Evolutionary conservation across 1,140 invertebrate species (phyloP).

Genomic region (Ganaspis sp.): DNA sequence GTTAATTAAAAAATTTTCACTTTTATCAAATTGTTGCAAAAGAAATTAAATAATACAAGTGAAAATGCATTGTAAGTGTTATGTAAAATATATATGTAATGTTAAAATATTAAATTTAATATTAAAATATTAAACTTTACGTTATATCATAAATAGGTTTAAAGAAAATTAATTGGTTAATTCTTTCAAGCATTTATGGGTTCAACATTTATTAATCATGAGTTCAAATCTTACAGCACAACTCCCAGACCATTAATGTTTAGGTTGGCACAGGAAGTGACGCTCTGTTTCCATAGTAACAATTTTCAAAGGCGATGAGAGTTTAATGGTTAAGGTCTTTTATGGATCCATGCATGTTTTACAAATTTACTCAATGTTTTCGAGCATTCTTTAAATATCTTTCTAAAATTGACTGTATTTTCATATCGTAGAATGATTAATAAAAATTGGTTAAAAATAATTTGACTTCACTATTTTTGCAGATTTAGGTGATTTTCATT

Average conservation of each 20-base stretch:
- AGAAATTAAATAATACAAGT: no score
- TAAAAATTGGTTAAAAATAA: not conserved
- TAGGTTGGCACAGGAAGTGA: constrained; percentile 24
- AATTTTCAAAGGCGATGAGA: constrained; percentile 15
- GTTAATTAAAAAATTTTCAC: no score
- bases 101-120: not conserved
- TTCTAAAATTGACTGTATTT: not conserved
- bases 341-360: constrained; percentile 13
- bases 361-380: constrained; percentile 11
- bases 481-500: not conserved
- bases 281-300: constrained; percentile 24
- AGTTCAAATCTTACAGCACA: not conserved
- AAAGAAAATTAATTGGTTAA: no score
- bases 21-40: no score
- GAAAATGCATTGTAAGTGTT: no score
- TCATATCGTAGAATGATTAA: not conserved
- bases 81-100: constrained; percentile 23
- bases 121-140: no score
- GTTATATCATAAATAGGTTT: no score
- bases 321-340: constrained; percentile 7
- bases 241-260: constrained; percentile 6
- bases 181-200: not conserved
- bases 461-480: not conserved
- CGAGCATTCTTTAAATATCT: constrained; percentile 4
- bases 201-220: constrained; percentile 16